Base-by-base conservation (phyloP, 2,113 vertebrate species). In the cattle (Bos taurus) region DNA sequence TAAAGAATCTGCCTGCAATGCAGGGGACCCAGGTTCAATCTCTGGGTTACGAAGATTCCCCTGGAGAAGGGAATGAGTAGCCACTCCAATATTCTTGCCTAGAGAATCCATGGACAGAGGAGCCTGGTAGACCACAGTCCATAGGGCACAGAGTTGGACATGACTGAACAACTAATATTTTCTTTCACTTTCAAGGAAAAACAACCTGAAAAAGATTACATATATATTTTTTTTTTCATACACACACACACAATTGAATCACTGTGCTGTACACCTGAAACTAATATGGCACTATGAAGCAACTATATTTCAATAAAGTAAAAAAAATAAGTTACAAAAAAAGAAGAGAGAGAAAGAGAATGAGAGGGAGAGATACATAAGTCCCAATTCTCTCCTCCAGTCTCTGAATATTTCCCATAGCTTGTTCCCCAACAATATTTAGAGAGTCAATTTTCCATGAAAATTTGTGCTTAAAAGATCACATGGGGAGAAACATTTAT, bases 381-480 rank as follows among this genome's bases (percentile, higher is more conserved):
- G 14, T 11, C 10, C 74, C 52, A 2, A 6, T 91, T 60, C 43
- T 92, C 15, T 67, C 40, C 11, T 36, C 9, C 11, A 25, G 12
- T 56, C 54, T 4, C 25, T 33, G 59, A 85, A 13, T 85, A 36
- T 59, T 96, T 95, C 46, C 30, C 59, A 88, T 9, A 91, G 64
- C 21, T 10, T 50, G 3, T 43, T 78, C 80, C 33, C n/a, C 60
- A 56, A 40, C 54, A 87, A 64, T 84, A 90, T 21, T 93, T 43
- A 84, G 80, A 91, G 96, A 85, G n/a, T 90, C 43, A 48, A 33
- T 80, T 93, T 90, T 33, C 48, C 15, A 36, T 46, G 43, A 92
- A 96, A 60, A 36, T n/a, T n/a, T 87, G 80, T 90, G 48, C n/a
- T 59, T n/a, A 74, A 94, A 83, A 67, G 74, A 91, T 90, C 71